Conservation (phyloP, 2,113 vertebrate species). For the Scartelaos histophorus region DNA sequence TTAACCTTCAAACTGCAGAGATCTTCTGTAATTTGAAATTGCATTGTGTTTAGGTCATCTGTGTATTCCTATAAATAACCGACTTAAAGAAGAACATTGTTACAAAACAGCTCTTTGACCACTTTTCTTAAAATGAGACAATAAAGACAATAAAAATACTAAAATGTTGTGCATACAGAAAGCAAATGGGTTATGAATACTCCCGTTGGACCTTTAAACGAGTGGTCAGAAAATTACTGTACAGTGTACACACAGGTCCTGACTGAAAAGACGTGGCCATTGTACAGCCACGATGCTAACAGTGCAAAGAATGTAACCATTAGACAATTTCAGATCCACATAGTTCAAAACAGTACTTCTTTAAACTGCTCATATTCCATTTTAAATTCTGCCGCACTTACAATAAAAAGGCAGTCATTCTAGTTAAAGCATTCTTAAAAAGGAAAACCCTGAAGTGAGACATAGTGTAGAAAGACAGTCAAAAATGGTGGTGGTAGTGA, state of each 20-base stretch:
- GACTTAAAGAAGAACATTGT: constrained; percentile 30
- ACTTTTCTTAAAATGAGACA: constrained; percentile 41
- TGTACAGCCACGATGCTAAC: constrained; percentile 43
- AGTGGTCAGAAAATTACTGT: constrained; percentile 36
- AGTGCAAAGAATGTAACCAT: constrained; percentile 54
- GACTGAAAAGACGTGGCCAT: constrained; percentile 34
- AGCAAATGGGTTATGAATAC: constrained; percentile 50
- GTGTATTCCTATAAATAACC: constrained; percentile 8
- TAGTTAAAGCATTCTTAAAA: constrained; percentile 42
- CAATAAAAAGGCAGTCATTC: constrained; percentile 42
- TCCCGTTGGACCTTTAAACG: constrained; percentile 42
- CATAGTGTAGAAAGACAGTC: constrained; percentile 36
- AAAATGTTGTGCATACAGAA: constrained; percentile 53
- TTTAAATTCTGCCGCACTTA: constrained; percentile 19
- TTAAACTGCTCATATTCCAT: not conserved
- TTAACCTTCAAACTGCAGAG: constrained; percentile 8
- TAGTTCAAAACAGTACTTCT: constrained; percentile 2
- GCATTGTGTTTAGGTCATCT: constrained; percentile 24
- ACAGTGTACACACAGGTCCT: constrained; percentile 35
- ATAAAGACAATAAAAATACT: constrained; percentile 53
- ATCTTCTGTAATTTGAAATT: not conserved
- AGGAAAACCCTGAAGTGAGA: constrained; percentile 57
- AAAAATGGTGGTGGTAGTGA: constrained; percentile 23
- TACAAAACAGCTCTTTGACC: constrained; percentile 20
- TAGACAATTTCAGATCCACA: constrained; percentile 38